Evolutionary conservation across 2,888 invertebrate species (phyloP).

Genomic region (Xestia rhomboidea): DNA sequence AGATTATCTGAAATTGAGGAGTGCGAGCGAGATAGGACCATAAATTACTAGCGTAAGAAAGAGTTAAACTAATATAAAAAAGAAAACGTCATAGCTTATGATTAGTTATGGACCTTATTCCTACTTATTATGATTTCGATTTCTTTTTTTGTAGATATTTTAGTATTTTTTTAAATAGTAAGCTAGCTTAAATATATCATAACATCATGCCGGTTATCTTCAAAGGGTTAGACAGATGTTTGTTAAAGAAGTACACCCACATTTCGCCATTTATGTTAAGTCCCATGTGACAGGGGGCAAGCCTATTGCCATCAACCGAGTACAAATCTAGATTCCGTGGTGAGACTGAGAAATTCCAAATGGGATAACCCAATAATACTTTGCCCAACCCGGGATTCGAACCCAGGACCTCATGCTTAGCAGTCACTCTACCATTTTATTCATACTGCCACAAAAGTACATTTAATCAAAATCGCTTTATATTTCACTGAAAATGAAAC

Average conservation of each 20-base stretch:
- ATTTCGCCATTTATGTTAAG: not conserved
- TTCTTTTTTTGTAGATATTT: not conserved
- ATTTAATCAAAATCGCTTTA: not conserved
- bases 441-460: not conserved
- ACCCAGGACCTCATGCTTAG: too few species aligned
- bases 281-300: not conserved
- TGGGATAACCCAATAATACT: not conserved
- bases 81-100: constrained; percentile 8
- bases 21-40: not conserved
- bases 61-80: constrained; percentile 6
- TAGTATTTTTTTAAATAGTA: too few species aligned
- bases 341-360: not conserved
- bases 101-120: constrained; percentile 2
- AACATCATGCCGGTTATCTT: too few species aligned
- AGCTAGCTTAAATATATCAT: too few species aligned
- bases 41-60: constrained; percentile 5
- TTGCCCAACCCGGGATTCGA: not conserved
- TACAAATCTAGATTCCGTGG: not conserved
- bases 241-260: not conserved
- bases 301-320: not conserved
- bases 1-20: constrained; percentile 36
- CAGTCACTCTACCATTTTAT: too few species aligned
- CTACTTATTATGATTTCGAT: not conserved
- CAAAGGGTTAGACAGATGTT: not conserved
- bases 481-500: too few species aligned